phyloP scores from a whole-genome alignment of 2,888 invertebrate genomes.

The Troilus luridus region DNA sequence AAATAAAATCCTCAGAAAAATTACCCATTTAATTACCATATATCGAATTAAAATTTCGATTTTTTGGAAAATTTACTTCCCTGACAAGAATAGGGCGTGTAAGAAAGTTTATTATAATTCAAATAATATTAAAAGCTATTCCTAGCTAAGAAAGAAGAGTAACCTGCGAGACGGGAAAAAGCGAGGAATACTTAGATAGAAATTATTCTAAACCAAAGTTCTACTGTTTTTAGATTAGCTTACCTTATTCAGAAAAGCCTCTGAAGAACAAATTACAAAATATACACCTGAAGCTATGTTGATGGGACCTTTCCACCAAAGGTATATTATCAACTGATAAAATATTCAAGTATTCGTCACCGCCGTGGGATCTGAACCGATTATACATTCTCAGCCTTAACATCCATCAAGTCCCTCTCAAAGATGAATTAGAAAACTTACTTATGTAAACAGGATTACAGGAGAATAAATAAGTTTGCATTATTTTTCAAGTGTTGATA shows the following conservation, averaged over 20 bases:
- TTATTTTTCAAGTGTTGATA: not conserved
- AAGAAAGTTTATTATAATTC: not conserved
- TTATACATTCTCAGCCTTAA: constrained; percentile 34
- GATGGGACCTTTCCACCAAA: constrained; percentile 43
- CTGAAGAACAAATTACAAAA: constrained; percentile 28
- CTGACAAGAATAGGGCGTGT: too few relatives aligned
- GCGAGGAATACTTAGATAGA: not conserved
- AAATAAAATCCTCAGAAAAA: too few relatives aligned
- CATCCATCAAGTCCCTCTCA: not conserved
- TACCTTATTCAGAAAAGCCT: constrained; percentile 8
- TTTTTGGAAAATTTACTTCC: too few relatives aligned
- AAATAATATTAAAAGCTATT: not conserved
- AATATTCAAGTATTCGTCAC: constrained; percentile 40
- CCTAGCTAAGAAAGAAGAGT: not conserved
- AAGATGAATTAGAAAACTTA: constrained; percentile 18
- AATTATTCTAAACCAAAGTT: constrained; percentile 45
- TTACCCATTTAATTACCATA: too few relatives aligned
- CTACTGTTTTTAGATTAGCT: constrained; percentile 44
- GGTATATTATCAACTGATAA: constrained; percentile 24
- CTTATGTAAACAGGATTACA: not conserved
- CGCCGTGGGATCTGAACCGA: constrained; percentile 17
- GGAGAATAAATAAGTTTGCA: not conserved
- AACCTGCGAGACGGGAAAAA: not conserved
- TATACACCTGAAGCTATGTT: constrained; percentile 32
- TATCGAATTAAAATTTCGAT: too few relatives aligned